These are phyloP conservation scores for Lates calcarifer DNA, from an alignment of 2,113 vertebrate genomes.

Conservation along the genomic window DNA sequence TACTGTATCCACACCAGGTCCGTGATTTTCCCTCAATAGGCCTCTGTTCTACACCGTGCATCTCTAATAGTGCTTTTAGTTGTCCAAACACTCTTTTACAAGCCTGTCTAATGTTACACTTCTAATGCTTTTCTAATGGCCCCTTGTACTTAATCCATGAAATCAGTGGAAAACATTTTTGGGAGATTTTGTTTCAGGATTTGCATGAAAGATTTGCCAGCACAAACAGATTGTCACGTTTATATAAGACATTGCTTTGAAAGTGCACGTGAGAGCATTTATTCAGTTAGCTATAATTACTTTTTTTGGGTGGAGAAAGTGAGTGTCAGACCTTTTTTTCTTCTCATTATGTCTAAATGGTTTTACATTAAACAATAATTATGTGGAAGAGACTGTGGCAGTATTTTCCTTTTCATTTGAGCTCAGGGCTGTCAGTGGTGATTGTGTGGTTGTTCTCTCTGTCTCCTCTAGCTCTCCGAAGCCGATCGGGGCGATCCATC, in stretches of 20 bases:
- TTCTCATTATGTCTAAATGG: constrained; percentile 21
- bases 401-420: constrained; percentile 23
- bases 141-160: constrained; percentile 66
- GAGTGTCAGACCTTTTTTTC: background rate
- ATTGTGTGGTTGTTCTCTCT: constrained; percentile 47
- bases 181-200: constrained; percentile 60
- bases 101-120: constrained; percentile 72
- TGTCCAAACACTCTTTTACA: constrained; percentile 73
- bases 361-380: constrained; percentile 52
- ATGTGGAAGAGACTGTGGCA: constrained; percentile 25
- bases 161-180: constrained; percentile 69
- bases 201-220: constrained; percentile 64
- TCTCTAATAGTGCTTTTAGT: constrained; percentile 66
- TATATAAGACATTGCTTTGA: constrained; percentile 47
- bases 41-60: constrained; percentile 54
- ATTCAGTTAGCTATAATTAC: constrained; percentile 33
- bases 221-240: constrained; percentile 56
- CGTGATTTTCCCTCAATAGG: constrained; percentile 33
- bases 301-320: constrained; percentile 39
- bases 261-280: constrained; percentile 46
- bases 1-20: constrained; percentile 18
- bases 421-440: constrained; percentile 18
- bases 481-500: constrained; percentile 92
- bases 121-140: constrained; percentile 72
- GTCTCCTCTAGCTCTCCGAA: constrained; percentile 87